Evolutionary conservation across 2,113 vertebrate genomes (phyloP).

Genomic region (Rhadina sibilatrix): DNA sequence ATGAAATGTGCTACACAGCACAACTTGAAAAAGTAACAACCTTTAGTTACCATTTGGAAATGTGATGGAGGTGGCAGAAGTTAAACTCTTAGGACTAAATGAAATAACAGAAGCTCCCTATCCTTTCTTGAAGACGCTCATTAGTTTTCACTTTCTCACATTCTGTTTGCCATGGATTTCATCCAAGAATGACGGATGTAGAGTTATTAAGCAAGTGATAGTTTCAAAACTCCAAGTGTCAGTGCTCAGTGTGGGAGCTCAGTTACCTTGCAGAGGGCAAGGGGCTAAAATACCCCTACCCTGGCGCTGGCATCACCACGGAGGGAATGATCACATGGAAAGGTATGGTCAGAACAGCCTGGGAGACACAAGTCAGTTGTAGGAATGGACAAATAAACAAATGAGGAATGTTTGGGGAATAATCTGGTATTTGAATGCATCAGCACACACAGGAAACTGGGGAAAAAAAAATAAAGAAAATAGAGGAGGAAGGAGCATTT

Average conservation of each 20-base stretch:
- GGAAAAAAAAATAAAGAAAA: rapidly evolving
- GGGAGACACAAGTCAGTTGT: neutral
- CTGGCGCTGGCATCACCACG: neutral
- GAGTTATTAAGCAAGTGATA: conserved; percentile 78
- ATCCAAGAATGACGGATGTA: conserved; percentile 74
- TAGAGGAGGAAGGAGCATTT: neutral
- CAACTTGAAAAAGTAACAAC: conserved; percentile 76
- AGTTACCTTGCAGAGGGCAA: conserved; percentile 54
- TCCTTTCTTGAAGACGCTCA: conserved; percentile 77
- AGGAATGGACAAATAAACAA: neutral
- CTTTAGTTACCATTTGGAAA: conserved; percentile 79
- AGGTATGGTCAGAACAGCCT: neutral
- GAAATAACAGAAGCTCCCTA: conserved; percentile 76
- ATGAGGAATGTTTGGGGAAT: neutral
- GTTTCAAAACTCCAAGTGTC: conserved; percentile 73
- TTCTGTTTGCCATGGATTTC: conserved; percentile 78
- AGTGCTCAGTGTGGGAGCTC: conserved; percentile 64
- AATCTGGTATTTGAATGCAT: neutral
- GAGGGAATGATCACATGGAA: neutral
- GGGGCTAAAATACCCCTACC: conserved; percentile 9
- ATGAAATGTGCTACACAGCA: conserved; percentile 76
- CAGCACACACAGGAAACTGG: neutral
- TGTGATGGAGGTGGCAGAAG: conserved; percentile 76
- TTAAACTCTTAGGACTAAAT: conserved; percentile 75
- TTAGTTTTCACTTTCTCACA: conserved; percentile 78